Percentiles rank a stretch among this genome's conserved stretches.
Conservation (phyloP, 1,140 invertebrate genomes). For the Drosophila lowei region DNA sequence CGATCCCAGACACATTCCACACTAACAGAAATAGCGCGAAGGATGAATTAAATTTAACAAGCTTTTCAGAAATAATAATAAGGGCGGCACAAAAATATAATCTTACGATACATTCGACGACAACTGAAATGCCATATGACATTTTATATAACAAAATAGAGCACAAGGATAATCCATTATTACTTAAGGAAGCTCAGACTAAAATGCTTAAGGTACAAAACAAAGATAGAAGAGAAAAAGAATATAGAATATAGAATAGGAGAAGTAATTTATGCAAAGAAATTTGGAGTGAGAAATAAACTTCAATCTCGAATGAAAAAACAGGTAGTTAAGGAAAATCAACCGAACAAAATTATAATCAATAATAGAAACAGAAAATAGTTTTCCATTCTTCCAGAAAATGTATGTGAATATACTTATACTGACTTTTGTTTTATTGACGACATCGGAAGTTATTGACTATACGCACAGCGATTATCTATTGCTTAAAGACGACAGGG, state of each 20-base stretch:
- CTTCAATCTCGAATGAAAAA: background rate
- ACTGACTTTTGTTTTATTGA: too few relatives aligned
- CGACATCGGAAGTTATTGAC: too few relatives aligned
- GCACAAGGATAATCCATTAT: background rate
- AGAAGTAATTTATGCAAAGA: background rate
- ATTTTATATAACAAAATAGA: background rate
- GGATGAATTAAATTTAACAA: background rate
- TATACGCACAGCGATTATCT: too few relatives aligned
- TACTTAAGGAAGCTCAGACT: background rate
- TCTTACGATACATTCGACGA: too few relatives aligned
- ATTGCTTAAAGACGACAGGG: too few relatives aligned
- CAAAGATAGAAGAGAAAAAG: background rate
- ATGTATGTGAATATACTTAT: too few relatives aligned
- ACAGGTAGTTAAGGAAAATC: background rate
- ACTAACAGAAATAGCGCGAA: background rate
- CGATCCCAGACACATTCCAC: background rate
- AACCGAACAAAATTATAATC: too few relatives aligned
- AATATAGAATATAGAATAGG: background rate
- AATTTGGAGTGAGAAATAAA: conserved; percentile 2
- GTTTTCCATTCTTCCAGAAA: too few relatives aligned
- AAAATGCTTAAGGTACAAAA: background rate
- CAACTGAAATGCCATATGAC: too few relatives aligned
- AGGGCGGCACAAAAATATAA: too few relatives aligned
- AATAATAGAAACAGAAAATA: too few relatives aligned
- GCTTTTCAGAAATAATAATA: too few relatives aligned